Conservation (phyloP, 2,113 vertebrate genomes). For the Tor tambroides region DNA sequence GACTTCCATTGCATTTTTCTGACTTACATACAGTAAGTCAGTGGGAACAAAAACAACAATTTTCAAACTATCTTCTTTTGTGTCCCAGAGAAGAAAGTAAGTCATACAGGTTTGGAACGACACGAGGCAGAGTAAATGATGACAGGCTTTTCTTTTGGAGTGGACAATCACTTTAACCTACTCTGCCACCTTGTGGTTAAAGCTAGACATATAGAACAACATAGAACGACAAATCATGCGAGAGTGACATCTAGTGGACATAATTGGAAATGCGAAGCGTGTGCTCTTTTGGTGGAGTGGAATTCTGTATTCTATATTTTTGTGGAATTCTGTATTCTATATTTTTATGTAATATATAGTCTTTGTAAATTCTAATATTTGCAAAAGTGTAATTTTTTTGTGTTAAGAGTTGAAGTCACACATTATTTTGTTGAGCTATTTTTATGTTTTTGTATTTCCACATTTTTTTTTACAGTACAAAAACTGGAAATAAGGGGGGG, state of each 20-base stretch:
- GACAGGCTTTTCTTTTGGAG: not conserved
- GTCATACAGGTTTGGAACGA: not conserved
- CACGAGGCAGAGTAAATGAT: not conserved
- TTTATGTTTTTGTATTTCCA: not conserved
- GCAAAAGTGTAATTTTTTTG: too few relatives aligned
- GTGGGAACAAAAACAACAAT: too few relatives aligned
- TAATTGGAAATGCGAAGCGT: not conserved
- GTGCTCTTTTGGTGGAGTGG: not conserved
- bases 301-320: too few relatives aligned
- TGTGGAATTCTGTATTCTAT: too few relatives aligned
- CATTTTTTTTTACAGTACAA: not conserved
- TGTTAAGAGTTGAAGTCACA: too few relatives aligned
- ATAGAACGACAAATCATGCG: not conserved
- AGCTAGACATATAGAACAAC: too few relatives aligned
- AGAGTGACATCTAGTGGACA: slow-evolving; percentile 30
- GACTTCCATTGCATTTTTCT: not conserved
- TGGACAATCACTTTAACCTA: not conserved
- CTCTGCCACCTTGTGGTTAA: not conserved
- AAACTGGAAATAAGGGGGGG: too few relatives aligned
- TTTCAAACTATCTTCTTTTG: too few relatives aligned
- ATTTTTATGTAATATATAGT: too few relatives aligned
- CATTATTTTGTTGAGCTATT: not conserved
- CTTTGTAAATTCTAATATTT: too few relatives aligned
- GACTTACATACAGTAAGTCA: too few relatives aligned
- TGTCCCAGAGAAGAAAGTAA: too few relatives aligned